These are phyloP conservation scores for Helicoverpa zea DNA, from an alignment of 1,140 invertebrate species.

Conservation along the genomic window DNA sequence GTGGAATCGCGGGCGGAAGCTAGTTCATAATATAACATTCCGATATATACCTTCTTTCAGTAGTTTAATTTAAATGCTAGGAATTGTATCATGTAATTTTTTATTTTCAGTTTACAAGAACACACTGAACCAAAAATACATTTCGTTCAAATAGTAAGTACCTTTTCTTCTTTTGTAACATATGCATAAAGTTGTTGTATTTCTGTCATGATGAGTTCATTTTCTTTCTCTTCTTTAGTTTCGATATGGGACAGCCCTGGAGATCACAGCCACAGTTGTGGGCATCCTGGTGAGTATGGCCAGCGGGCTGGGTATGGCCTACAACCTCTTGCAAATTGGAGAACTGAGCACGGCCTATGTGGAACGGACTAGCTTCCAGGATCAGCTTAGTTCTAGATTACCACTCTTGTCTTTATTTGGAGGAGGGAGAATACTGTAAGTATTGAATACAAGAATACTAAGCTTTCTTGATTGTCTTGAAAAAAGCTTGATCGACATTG, in stretches of 20 bases:
- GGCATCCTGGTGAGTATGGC: constrained; percentile 74
- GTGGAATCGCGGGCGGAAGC: no score
- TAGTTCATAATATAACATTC: no score
- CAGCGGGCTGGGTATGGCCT: constrained; percentile 86
- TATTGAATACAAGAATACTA: constrained; percentile 43
- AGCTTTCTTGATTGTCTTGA: no score
- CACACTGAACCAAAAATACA: constrained; percentile 54
- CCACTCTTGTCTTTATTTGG: constrained; percentile 84
- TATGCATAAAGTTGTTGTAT: no score
- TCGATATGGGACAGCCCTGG: constrained; percentile 76
- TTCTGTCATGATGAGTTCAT: not conserved
- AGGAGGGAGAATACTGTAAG: constrained; percentile 88
- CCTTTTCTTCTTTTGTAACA: not conserved
- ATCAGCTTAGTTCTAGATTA: constrained; percentile 78
- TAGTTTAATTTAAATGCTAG: not conserved
- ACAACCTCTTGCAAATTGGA: constrained; percentile 91
- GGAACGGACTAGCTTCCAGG: constrained; percentile 79
- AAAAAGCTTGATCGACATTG: not conserved
- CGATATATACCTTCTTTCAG: no score
- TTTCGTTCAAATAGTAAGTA: constrained; percentile 75
- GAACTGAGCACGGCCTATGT: constrained; percentile 90
- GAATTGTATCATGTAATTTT: not conserved
- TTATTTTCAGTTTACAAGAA: not conserved
- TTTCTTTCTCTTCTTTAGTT: constrained; percentile 64
- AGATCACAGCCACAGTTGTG: constrained; percentile 70